These are phyloP conservation scores for Rynchops niger DNA, from an alignment of 2,113 vertebrate species.

Conservation along the genomic window DNA sequence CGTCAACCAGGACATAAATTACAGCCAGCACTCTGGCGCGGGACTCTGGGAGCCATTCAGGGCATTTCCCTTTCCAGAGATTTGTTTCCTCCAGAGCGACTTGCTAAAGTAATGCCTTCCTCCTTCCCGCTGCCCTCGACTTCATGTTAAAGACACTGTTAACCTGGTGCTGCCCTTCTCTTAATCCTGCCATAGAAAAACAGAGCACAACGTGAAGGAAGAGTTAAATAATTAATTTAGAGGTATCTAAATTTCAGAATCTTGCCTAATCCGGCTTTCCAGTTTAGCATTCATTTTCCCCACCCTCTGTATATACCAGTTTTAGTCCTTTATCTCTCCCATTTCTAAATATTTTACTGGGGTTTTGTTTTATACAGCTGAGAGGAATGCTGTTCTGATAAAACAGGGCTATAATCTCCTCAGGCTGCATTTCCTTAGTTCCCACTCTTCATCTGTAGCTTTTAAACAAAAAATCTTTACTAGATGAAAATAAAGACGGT, in stretches of 20 bases:
- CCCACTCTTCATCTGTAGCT: conserved; percentile 63
- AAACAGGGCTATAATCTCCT: conserved; percentile 27
- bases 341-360: conserved; percentile 55
- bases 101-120: conserved; percentile 40
- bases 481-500: conserved; percentile 73
- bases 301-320: conserved; percentile 20
- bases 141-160: conserved; percentile 8
- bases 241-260: conserved; percentile 39
- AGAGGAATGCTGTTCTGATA: conserved; percentile 46
- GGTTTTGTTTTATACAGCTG: conserved; percentile 51
- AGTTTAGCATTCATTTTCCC: conserved; percentile 13
- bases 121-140: conserved; percentile 7
- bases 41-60: conserved; percentile 31
- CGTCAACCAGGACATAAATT: conserved; percentile 8
- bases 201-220: background rate
- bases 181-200: background rate
- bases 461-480: conserved; percentile 77
- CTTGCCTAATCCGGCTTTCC: background rate
- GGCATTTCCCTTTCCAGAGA: conserved; percentile 49
- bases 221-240: conserved; percentile 48
- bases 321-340: conserved; percentile 52
- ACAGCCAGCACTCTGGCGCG: background rate
- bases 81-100: conserved; percentile 40
- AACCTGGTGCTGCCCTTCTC: conserved; percentile 24
- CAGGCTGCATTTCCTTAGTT: conserved; percentile 40